These are phyloP conservation scores for Drosophila tani DNA, from an alignment of 1,140 invertebrate genomes.

Conservation along the genomic window DNA sequence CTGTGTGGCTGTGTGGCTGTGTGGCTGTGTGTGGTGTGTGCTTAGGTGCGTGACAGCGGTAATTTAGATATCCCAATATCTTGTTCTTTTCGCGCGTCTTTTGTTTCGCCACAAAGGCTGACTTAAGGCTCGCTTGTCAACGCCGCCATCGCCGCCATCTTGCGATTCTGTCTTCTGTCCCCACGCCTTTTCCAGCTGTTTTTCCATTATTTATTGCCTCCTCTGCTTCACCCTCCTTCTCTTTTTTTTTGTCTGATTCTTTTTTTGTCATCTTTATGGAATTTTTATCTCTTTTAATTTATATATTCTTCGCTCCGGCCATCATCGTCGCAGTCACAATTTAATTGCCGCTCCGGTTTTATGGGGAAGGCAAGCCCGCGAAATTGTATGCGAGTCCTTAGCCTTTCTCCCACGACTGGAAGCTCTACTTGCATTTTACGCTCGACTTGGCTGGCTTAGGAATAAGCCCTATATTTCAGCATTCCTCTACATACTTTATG, in stretches of 20 bases:
- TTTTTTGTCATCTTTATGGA: conserved; percentile 51
- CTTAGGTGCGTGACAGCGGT: conserved; percentile 63
- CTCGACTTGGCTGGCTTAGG: conserved; percentile 53
- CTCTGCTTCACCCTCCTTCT: conserved; percentile 28
- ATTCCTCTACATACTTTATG: conserved; percentile 60
- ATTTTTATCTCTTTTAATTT: conserved; percentile 63
- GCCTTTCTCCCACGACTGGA: conserved; percentile 1
- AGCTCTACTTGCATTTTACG: conserved; percentile 25
- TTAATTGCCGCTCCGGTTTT: conserved; percentile 64
- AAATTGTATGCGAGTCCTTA: conserved; percentile 25
- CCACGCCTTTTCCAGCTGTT: conserved; percentile 31
- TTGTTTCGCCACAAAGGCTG: conserved; percentile 64
- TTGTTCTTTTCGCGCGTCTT: conserved; percentile 75
- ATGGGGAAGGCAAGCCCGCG: conserved; percentile 20
- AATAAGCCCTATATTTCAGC: conserved; percentile 49
- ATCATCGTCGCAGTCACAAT: conserved; percentile 48
- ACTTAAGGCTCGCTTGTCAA: conserved; percentile 58
- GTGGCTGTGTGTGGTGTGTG: conserved; percentile 14
- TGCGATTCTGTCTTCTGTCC: conserved; percentile 4
- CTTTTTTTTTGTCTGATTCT: conserved; percentile 9
- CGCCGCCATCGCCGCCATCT: conserved; percentile 43
- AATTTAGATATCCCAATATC: conserved; percentile 72
- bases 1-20: not conserved
- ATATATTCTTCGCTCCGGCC: conserved; percentile 45
- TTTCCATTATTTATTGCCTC: conserved; percentile 55